Base-by-base conservation (phyloP, 1,140 invertebrate species). In the Diorhabda elongata region DNA sequence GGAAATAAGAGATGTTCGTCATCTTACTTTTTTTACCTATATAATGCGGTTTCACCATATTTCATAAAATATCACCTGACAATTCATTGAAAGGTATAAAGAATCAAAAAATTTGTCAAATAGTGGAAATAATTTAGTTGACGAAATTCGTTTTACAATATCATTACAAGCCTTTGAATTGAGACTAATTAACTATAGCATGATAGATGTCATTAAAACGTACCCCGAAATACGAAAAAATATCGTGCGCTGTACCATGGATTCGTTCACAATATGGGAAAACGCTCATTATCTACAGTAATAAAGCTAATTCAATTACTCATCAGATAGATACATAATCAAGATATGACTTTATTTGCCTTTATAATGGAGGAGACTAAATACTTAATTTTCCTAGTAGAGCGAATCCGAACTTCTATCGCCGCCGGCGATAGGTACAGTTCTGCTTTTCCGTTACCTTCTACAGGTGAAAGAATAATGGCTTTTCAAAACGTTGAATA, bases 291-390 rank as follows among this genome's bases (percentile, higher is more conserved):
- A 43, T 61, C 7, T 61, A 3, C 26, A 7, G 59, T n/a, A 61
- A 61, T 61, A 61, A 61, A 61, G 26, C 5, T 42, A 43, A 61
- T 61, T 61, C 59, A 61, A 61, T 61, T 61, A 61, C 42, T 61
- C 42, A 59, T 59, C 41, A 59, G n/a, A 26, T 44, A 62, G 61
- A 62, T 62, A 62, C 61, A 62, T 62, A 62, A 62, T 62, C 43
- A 44, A 62, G 61, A 62, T 62, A 62, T 42, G 6, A 44, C 61
- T 62, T 4, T 62, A 62, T 62, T 62, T 62, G 61, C 61, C 43
- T 62, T 62, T 44, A 5, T 62, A 62, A 62, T 62, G 43, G 61
- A 42, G 42, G 44, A 44, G 42, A n/a, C 6, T 44, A 62, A 62
- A 44, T 62, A 62, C 61, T 47, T 44, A 62, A 62, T 62, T 62